phyloP scores from a whole-genome alignment of 2,888 invertebrate genomes.

The Tethea ocularis region DNA sequence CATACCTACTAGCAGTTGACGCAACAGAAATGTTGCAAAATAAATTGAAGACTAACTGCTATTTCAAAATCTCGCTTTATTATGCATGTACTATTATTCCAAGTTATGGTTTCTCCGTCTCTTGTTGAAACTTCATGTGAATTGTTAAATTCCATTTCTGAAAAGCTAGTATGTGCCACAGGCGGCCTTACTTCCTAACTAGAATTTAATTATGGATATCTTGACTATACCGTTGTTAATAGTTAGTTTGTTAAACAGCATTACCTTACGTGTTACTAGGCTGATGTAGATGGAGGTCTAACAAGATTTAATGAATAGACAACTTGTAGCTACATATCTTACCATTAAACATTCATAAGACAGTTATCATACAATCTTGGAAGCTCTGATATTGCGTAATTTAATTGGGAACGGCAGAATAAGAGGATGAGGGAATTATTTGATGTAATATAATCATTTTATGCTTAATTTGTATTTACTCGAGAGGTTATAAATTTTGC shows the following conservation, averaged over 20 bases:
- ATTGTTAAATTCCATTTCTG: constrained; percentile 80
- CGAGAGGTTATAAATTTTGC: not conserved
- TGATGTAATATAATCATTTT: not conserved
- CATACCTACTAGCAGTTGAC: not conserved
- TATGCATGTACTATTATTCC: constrained; percentile 58
- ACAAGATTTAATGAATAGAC: constrained; percentile 5
- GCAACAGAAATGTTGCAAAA: constrained; percentile 13
- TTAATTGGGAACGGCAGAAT: constrained; percentile 5
- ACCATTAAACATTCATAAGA: constrained; percentile 2
- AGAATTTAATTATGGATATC: constrained; percentile 80
- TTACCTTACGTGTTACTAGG: constrained; percentile 15
- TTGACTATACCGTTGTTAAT: constrained; percentile 58
- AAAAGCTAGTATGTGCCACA: constrained; percentile 62
- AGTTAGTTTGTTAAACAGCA: constrained; percentile 4
- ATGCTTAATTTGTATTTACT: not conserved
- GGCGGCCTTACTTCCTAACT: constrained; percentile 69
- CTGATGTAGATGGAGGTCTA: constrained; percentile 2
- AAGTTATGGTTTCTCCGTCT: constrained; percentile 62
- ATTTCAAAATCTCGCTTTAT: constrained; percentile 32
- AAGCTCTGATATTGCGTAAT: constrained; percentile 8
- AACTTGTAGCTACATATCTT: constrained; percentile 5
- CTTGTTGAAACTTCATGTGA: constrained; percentile 72
- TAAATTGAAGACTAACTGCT: constrained; percentile 15
- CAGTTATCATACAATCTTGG: constrained; percentile 9
- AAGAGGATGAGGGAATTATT: constrained; percentile 2